phyloP scores from a whole-genome alignment of 2,113 vertebrate species.

The Hippocampus mohnikei region DNA sequence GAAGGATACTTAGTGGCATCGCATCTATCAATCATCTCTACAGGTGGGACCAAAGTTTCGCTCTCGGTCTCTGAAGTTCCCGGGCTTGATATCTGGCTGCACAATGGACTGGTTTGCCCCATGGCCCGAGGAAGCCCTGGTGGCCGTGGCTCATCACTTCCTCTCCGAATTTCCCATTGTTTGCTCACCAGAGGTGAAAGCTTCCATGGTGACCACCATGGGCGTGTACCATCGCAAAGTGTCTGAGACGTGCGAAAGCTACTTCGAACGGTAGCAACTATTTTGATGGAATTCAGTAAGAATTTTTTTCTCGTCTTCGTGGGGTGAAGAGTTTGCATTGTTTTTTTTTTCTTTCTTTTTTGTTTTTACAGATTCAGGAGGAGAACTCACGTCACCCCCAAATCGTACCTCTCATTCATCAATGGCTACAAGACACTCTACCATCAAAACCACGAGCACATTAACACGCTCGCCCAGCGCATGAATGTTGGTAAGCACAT shows the following conservation, averaged over 20 bases:
- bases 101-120: conserved; percentile 81
- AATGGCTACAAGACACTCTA: conserved; percentile 80
- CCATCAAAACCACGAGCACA: conserved; percentile 72
- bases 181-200: conserved; percentile 75
- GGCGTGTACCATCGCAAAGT: conserved; percentile 79
- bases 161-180: conserved; percentile 73
- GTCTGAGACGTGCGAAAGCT: conserved; percentile 71
- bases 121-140: conserved; percentile 80
- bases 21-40: neutral
- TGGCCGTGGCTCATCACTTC: conserved; percentile 77
- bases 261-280: conserved; percentile 71
- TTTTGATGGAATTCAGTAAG: neutral
- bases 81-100: conserved; percentile 80
- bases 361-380: conserved; percentile 66
- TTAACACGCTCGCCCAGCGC: conserved; percentile 78
- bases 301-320: neutral
- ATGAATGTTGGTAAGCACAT: conserved; percentile 80
- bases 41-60: conserved; percentile 79
- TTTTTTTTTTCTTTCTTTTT: neutral
- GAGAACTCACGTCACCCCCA: conserved; percentile 78
- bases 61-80: conserved; percentile 75
- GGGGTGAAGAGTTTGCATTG: neutral
- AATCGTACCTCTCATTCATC: conserved; percentile 82
- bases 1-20: too few species aligned
- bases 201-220: conserved; percentile 72